These are phyloP conservation scores for Mus caroli DNA, from an alignment of 2,797 vertebrate genomes.

Conservation along the genomic window DNA sequence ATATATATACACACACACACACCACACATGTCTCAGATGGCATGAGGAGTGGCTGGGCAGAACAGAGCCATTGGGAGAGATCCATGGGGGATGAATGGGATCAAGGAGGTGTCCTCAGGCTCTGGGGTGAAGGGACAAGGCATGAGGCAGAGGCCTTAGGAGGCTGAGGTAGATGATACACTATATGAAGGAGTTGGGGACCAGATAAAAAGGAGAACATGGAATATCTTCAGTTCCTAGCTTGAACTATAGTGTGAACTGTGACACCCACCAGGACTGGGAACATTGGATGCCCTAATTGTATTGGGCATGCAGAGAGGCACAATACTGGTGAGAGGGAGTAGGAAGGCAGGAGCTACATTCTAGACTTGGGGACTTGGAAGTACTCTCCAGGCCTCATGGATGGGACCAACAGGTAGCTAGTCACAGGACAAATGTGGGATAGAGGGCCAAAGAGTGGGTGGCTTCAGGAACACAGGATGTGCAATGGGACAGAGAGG, in stretches of 20 bases:
- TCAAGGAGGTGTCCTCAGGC: background rate
- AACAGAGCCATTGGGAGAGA: background rate
- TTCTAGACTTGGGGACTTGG: background rate
- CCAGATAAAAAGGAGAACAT: background rate
- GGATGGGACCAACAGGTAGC: background rate
- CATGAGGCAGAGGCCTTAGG: background rate
- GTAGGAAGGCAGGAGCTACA: background rate
- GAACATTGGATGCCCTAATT: no score
- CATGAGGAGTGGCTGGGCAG: no score
- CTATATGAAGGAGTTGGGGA: fast-evolving
- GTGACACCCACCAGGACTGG: no score
- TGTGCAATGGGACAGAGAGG: background rate
- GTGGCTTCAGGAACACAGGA: background rate
- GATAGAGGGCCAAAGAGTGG: background rate
- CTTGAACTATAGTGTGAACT: background rate
- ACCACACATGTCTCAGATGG: fast-evolving
- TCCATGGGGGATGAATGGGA: no score
- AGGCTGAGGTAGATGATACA: background rate
- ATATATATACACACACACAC: background rate
- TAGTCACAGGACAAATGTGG: background rate
- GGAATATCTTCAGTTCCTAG: background rate
- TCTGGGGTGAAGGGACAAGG: background rate
- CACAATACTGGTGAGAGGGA: no score
- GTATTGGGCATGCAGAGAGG: background rate
- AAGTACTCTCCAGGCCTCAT: background rate